Conservation (phyloP, 2,113 vertebrate genomes). For the Podarcis raffonei region DNA sequence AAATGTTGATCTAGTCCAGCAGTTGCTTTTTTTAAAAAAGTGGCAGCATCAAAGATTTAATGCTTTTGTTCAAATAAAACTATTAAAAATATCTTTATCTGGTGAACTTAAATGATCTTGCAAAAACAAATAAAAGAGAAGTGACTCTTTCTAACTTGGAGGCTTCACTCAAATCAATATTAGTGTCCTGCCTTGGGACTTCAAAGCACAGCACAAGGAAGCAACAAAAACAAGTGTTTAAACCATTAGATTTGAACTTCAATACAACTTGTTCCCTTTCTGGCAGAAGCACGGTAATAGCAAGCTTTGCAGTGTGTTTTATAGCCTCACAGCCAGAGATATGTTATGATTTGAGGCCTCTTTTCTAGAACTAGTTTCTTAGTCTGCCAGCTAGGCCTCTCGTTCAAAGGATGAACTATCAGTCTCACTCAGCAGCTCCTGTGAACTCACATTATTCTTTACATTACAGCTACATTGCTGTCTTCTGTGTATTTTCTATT, state of each 20-base stretch:
- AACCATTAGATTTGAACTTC: fast-evolving
- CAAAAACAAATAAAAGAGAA: not conserved
- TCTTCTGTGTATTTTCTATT: not conserved
- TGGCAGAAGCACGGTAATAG: not conserved
- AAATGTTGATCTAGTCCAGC: too few species aligned
- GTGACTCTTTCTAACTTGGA: not conserved
- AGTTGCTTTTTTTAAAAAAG: not conserved
- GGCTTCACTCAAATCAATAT: not conserved
- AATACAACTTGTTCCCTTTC: not conserved
- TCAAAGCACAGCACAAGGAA: not conserved
- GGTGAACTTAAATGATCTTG: not conserved
- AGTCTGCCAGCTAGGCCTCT: not conserved
- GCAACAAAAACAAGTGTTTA: not conserved
- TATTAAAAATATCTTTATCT: not conserved
- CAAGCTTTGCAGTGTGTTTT: not conserved
- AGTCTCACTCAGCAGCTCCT: not conserved
- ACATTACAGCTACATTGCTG: not conserved
- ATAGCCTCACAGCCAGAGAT: not conserved
- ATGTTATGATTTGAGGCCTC: not conserved
- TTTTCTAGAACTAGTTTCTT: not conserved
- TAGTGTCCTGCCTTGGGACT: fast-evolving
- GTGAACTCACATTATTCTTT: not conserved
- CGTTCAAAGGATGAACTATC: not conserved
- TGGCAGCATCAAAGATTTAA: not conserved
- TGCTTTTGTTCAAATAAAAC: not conserved